Percentiles rank a stretch among this genome's conserved stretches.
Evolutionary conservation across 2,113 vertebrate species (phyloP).

Genomic region (Cinclus mexicanus): DNA sequence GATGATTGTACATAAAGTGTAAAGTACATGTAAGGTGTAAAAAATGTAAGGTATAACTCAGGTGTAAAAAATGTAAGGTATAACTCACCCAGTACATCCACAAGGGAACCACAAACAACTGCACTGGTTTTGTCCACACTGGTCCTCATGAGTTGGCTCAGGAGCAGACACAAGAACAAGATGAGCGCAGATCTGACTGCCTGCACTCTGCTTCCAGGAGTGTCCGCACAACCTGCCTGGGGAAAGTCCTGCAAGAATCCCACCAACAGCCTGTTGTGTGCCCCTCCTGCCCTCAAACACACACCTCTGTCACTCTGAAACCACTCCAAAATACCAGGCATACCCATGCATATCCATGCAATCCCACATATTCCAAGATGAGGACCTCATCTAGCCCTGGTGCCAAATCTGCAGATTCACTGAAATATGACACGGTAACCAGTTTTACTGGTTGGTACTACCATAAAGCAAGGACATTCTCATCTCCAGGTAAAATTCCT

Average conservation of each 20-base stretch:
- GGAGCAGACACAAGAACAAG: not conserved
- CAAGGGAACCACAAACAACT: not conserved
- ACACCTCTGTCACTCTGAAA: not conserved
- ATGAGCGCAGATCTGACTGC: not conserved
- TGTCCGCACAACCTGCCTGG: not conserved
- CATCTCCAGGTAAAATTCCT: not conserved
- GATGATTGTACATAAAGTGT: not conserved
- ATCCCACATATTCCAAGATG: not conserved
- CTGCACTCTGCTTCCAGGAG: not conserved
- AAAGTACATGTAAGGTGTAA: not conserved
- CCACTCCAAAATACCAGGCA: not conserved
- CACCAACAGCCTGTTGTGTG: accelerated
- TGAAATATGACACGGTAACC: not conserved
- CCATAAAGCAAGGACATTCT: not conserved
- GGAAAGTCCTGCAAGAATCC: not conserved
- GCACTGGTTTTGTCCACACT: not conserved
- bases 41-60: not conserved
- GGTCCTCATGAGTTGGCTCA: not conserved
- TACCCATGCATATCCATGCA: not conserved
- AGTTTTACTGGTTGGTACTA: not conserved
- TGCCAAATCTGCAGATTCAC: not conserved
- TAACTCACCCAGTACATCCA: not conserved
- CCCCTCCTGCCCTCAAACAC: not conserved
- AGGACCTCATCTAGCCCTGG: not conserved
- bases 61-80: not conserved